Evolutionary conservation across 2,797 vertebrate species (phyloP).

Genomic region (Moxostoma hubbsi): DNA sequence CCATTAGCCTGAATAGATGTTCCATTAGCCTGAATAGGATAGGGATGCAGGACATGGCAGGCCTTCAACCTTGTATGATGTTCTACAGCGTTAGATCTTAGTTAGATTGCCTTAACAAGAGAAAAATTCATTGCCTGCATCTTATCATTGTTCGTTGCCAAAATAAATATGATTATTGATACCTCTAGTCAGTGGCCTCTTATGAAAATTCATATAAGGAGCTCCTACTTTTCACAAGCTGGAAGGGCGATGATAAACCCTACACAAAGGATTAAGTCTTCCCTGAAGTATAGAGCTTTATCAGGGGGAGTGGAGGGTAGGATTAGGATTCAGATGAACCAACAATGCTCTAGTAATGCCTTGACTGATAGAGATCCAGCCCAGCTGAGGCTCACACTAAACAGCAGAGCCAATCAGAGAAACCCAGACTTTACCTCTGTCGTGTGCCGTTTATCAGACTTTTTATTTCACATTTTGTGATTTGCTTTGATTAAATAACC

Average conservation of each 20-base stretch:
- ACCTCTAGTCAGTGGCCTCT: conserved; percentile 27
- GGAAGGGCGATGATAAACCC: conserved; percentile 56
- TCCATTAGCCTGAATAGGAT: conserved; percentile 8
- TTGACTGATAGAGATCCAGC: conserved; percentile 67
- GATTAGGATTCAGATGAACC: conserved; percentile 73
- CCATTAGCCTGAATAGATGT: neutral
- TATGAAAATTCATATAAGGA: conserved; percentile 53
- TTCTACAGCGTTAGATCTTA: conserved; percentile 21
- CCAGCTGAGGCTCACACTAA: conserved; percentile 60
- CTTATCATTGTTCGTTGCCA: neutral
- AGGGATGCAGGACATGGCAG: neutral
- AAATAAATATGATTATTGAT: conserved; percentile 42
- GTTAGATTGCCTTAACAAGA: conserved; percentile 37
- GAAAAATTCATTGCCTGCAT: neutral
- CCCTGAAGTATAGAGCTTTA: conserved; percentile 63
- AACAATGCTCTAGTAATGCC: conserved; percentile 65
- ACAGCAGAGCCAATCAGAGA: conserved; percentile 59
- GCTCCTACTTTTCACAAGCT: conserved; percentile 48
- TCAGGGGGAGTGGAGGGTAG: conserved; percentile 61
- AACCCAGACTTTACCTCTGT: neutral
- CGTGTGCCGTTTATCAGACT: neutral
- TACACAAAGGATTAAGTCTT: conserved; percentile 57
- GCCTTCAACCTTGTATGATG: neutral
- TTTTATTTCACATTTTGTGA: conserved; percentile 2
- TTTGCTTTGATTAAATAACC: neutral